Conservation (phyloP, 1,140 invertebrate species). For the Zaprionus vittiger region DNA sequence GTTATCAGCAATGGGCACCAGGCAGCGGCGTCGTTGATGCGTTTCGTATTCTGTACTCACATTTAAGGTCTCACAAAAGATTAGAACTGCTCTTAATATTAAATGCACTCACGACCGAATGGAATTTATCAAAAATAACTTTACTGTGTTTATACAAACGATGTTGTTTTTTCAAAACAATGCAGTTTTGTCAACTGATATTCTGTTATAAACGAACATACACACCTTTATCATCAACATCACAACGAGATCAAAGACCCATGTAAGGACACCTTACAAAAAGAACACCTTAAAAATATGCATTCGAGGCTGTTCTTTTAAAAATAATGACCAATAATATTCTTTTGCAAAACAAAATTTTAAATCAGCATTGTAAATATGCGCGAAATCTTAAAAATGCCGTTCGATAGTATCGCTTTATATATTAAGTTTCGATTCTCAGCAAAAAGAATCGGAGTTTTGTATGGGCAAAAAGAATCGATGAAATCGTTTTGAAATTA, state of each 20-base stretch:
- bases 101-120: not conserved
- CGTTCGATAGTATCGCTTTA: not conserved
- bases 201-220: not conserved
- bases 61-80: not conserved
- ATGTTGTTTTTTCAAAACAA: not conserved
- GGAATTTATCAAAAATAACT: not conserved
- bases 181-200: not conserved
- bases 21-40: conserved; percentile 6
- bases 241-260: too few relatives aligned
- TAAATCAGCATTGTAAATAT: not conserved
- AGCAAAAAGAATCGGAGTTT: too few relatives aligned
- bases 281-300: too few relatives aligned
- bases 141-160: not conserved
- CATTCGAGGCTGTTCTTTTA: too few relatives aligned
- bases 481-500: too few relatives aligned
- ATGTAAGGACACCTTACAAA: too few relatives aligned
- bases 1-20: conserved; percentile 1
- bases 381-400: not conserved
- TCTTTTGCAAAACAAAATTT: not conserved
- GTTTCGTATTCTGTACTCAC: conserved; percentile 4
- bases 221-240: not conserved
- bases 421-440: not conserved
- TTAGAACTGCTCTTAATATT: conserved; percentile 5
- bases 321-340: not conserved
- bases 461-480: too few relatives aligned